Percentiles rank a stretch among this genome's conserved stretches.
These are phyloP conservation scores for Leptocoma aspasia DNA, from an alignment of 2,113 vertebrate species.

Conservation along the genomic window DNA sequence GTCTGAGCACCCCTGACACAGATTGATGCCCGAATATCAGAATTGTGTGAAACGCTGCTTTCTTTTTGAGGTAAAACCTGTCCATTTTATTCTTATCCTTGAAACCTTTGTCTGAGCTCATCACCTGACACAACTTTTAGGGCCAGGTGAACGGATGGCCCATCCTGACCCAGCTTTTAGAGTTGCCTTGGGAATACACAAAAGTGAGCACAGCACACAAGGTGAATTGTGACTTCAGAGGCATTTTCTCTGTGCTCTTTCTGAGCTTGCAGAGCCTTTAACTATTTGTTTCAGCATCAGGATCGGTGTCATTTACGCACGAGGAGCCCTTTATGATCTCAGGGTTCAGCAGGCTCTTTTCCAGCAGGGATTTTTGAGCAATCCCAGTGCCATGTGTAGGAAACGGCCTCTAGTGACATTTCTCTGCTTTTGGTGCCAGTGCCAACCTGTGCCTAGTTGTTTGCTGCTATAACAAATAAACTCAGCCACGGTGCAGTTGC, in stretches of 20 bases:
- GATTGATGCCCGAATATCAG: neutral
- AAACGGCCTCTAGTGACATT: slow-evolving; percentile 52
- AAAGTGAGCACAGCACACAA: rapidly evolving
- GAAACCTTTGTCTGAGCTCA: neutral
- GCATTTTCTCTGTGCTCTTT: neutral
- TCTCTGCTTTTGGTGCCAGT: neutral
- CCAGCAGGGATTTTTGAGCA: slow-evolving; percentile 44
- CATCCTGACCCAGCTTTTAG: neutral
- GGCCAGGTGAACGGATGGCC: neutral
- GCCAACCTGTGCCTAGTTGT: neutral
- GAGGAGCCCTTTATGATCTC: neutral
- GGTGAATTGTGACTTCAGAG: rapidly evolving
- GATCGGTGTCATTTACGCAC: neutral
- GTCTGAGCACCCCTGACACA: neutral
- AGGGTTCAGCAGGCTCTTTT: neutral
- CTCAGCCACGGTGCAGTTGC: neutral
- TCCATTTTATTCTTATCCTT: neutral
- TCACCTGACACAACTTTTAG: neutral
- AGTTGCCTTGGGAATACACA: neutral
- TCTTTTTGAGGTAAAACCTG: neutral
- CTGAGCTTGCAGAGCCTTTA: neutral
- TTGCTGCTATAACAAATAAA: neutral
- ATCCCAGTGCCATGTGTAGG: neutral
- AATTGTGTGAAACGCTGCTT: neutral
- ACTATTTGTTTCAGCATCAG: neutral